A percentile compares a stretch with the other conserved stretches of the same genome.
Conservation (phyloP, 2,888 invertebrate species). For the Phaedon cochleariae region DNA sequence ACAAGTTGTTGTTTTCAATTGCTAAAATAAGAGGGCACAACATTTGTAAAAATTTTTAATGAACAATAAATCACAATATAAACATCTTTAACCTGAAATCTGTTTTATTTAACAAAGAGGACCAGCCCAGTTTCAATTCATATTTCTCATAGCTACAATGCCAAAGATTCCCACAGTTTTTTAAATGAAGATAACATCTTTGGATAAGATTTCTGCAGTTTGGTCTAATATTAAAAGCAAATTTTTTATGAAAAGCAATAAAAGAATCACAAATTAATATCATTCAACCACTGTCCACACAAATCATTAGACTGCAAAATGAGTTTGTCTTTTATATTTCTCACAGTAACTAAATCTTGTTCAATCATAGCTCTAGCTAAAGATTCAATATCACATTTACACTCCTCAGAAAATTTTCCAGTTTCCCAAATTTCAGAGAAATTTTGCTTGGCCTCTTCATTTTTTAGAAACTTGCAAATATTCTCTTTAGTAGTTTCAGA, state of each 20-base stretch:
- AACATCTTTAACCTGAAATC: too few species aligned
- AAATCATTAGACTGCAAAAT: constrained; percentile 12
- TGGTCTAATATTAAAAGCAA: too few species aligned
- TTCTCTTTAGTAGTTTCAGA: constrained; percentile 19
- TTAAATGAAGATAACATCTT: too few species aligned
- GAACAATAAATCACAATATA: constrained; percentile 8
- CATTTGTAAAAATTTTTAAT: not conserved
- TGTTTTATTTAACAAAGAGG: too few species aligned
- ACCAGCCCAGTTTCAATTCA: too few species aligned
- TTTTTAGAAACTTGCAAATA: constrained; percentile 20
- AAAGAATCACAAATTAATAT: constrained; percentile 9
- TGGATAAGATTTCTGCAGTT: too few species aligned
- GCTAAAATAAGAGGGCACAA: not conserved
- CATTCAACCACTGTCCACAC: constrained; percentile 22
- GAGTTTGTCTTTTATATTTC: constrained; percentile 13
- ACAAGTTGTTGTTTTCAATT: not conserved
- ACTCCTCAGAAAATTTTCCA: constrained; percentile 24
- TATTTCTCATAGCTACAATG: too few species aligned
- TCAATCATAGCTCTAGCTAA: constrained; percentile 26
- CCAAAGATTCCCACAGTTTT: too few species aligned
- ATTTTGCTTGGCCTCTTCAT: constrained; percentile 17
- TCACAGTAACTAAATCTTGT: constrained; percentile 22
- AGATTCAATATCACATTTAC: constrained; percentile 18
- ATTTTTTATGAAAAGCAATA: too few species aligned
- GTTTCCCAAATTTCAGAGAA: constrained; percentile 28